phyloP scores from a whole-genome alignment of 2,797 vertebrate genomes.

The Falco biarmicus region DNA sequence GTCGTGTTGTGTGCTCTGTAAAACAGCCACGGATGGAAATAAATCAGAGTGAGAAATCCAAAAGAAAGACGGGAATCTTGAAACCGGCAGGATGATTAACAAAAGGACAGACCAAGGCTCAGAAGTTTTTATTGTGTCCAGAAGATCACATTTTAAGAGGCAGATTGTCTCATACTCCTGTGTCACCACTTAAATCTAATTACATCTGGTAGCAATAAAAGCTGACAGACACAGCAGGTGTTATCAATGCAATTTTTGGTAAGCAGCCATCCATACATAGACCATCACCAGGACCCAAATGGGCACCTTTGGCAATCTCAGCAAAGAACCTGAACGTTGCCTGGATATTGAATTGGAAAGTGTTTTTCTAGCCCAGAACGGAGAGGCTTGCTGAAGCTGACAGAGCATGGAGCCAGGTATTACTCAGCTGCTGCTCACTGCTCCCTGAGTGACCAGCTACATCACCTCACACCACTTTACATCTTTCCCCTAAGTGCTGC shows the following conservation, averaged over 20 bases:
- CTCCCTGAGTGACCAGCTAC: background rate
- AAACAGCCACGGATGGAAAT: background rate
- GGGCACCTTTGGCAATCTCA: slow-evolving; percentile 38
- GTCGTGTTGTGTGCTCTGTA: background rate
- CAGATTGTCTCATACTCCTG: slow-evolving; percentile 10
- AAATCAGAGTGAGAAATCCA: background rate
- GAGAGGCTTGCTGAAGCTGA: background rate
- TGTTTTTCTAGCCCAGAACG: background rate
- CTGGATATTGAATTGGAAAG: background rate
- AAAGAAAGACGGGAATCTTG: background rate
- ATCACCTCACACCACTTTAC: background rate
- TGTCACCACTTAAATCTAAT: slow-evolving; percentile 4
- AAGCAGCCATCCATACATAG: background rate
- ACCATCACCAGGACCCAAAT: background rate
- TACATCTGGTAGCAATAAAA: slow-evolving; percentile 47
- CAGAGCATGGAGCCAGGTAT: background rate
- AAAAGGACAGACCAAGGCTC: background rate
- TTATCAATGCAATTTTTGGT: background rate
- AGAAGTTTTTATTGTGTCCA: background rate
- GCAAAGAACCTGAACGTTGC: background rate
- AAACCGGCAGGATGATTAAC: background rate
- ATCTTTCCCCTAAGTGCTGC: background rate
- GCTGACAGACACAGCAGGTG: slow-evolving; percentile 53
- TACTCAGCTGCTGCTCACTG: background rate
- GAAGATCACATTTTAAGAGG: background rate